A percentile compares a stretch with the other conserved stretches of the same genome.
Conservation (phyloP, 2,888 invertebrate species). For the Timema podura region DNA sequence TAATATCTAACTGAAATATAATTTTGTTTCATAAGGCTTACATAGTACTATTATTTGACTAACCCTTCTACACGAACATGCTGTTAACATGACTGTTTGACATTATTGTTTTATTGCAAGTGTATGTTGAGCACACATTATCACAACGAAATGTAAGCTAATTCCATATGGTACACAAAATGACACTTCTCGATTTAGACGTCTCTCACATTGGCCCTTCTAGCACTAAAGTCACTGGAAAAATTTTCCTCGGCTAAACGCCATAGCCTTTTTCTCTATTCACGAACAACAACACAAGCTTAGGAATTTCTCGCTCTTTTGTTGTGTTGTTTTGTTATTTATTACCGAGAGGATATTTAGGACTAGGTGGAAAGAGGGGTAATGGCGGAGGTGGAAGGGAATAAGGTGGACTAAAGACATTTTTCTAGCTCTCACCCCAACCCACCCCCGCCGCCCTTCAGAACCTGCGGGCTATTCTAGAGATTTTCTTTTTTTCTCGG, state of each 20-base stretch:
- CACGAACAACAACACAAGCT: conserved; percentile 1
- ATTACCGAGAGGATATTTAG: conserved; percentile 8
- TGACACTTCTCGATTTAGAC: no score
- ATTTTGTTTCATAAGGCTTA: no score
- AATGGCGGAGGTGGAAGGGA: not conserved
- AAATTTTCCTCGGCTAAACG: not conserved
- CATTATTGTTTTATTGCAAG: no score
- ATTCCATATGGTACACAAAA: no score
- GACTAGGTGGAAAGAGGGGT: not conserved
- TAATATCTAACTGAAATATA: no score
- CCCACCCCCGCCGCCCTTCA: not conserved
- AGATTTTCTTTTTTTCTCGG: not conserved
- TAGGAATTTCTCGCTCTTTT: conserved; percentile 11
- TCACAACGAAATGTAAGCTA: no score
- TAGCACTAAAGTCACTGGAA: not conserved
- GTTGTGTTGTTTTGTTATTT: conserved; percentile 12
- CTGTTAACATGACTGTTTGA: no score
- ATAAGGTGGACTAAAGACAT: conserved; percentile 5
- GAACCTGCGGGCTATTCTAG: no score
- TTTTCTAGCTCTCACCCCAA: not conserved
- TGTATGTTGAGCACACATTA: no score
- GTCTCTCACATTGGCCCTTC: no score
- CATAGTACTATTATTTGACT: no score
- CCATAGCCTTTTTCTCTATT: conserved; percentile 3
- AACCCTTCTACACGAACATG: no score